Evolutionary conservation across 2,888 invertebrate genomes (phyloP).

Genomic region (Mantis religiosa): DNA sequence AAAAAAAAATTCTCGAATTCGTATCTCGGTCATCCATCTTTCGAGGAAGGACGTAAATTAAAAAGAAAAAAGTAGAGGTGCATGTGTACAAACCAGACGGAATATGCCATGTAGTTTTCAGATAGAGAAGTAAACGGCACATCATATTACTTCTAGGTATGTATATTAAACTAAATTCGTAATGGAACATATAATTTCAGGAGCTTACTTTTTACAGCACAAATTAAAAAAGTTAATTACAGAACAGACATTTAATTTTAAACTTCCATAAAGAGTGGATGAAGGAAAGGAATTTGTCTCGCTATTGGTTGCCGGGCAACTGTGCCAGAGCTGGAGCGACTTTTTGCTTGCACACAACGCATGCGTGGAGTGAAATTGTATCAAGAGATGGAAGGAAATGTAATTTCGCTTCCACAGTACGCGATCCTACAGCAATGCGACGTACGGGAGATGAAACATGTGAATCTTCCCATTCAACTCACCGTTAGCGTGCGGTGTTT

Average conservation of each 20-base stretch:
- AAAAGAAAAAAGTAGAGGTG: too few relatives aligned
- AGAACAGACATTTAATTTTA: background rate
- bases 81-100: too few relatives aligned
- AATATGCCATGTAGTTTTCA: too few relatives aligned
- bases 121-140: too few relatives aligned
- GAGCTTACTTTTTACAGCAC: too few relatives aligned
- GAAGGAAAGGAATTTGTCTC: background rate
- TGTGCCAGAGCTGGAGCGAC: too few relatives aligned
- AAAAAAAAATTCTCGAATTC: too few relatives aligned
- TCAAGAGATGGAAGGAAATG: background rate
- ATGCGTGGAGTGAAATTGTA: background rate
- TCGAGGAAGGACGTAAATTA: too few relatives aligned
- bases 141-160: too few relatives aligned
- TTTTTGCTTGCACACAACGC: background rate
- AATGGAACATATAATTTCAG: too few relatives aligned
- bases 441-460: background rate
- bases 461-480: background rate
- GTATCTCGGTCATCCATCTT: too few relatives aligned
- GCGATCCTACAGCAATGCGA: background rate
- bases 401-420: background rate
- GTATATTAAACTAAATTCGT: too few relatives aligned
- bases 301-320: background rate
- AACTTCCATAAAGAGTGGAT: background rate
- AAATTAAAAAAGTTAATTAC: background rate
- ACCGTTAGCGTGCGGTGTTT: background rate